Evolutionary conservation across 2,888 invertebrate species (phyloP), one percentile per base, ranked within the genome.

Genomic region (Drosophila austrosaltans): DNA sequence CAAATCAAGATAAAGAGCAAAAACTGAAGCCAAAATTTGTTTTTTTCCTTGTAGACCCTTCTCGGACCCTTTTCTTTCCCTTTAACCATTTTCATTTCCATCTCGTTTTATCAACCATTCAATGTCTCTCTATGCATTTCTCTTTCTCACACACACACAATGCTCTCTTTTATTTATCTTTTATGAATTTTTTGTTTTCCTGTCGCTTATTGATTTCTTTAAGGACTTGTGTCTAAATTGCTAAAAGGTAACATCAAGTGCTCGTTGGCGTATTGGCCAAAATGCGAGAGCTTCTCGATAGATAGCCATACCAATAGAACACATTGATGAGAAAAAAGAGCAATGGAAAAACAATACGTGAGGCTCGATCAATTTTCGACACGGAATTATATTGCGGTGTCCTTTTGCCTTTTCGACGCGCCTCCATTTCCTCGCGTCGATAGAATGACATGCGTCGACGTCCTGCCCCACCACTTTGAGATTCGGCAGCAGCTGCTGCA

Each of bases 291-390:
- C 95, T 95, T 77, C 95, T 93, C 65, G 95, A 94, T 67, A 96
- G 92, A 89, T 96, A 96, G 6, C 95, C 94, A 81, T 94, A 95
- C 96, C 97, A 97, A 90, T 97, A 97, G 91, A 96, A 94, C 66
- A 96, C 92, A 91, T 97, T 96, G 79, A 97, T 96, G 10, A 95
- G 93, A 3, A 96, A 90, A 91, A 97, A 97, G 54, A 95, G 93
- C 63, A 96, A 85, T 0, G 97, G 97, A 90, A 97, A 97, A 32
- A 96, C 94, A 48, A 96, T 93, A 53, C 97, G 93, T 7, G 96
- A 95, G 20, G 95, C 95, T 22, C 95, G 93, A 92, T 97, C 97
- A 76, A 97, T 96, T 92, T 96, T 95, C 69, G 96, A 96, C 2
- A 96, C 96, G 30, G 96, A 96, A 92, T 96, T 96, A 85, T 95